Conservation (phyloP, 2,888 invertebrate genomes). For the Orchesellides sinensis region DNA sequence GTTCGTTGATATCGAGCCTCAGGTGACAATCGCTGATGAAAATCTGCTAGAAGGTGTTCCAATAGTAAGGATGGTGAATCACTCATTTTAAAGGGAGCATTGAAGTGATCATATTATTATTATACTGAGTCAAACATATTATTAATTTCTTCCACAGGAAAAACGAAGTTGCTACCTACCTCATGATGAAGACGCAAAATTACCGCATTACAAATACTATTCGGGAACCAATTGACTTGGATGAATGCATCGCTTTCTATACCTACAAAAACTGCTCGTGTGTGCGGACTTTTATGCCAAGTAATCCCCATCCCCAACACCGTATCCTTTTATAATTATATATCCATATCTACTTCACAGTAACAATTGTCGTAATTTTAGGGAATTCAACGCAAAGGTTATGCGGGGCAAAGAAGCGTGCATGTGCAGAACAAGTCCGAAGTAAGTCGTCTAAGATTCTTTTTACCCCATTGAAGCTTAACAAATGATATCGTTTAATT, state of each 20-base stretch:
- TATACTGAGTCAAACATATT: not conserved
- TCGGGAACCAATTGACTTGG: constrained; percentile 27
- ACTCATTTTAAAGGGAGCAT: too few species aligned
- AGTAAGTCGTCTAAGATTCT: constrained; percentile 10
- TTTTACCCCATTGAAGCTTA: too few species aligned
- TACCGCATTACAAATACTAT: constrained; percentile 24
- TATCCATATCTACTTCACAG: not conserved
- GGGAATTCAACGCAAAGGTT: constrained; percentile 13
- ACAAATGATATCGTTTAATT: too few species aligned
- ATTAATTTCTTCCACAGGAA: not conserved
- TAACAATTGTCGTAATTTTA: constrained; percentile 4
- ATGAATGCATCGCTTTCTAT: constrained; percentile 10
- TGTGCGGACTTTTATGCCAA: constrained; percentile 33
- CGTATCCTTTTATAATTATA: not conserved
- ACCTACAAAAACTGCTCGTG: constrained; percentile 6
- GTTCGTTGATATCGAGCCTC: constrained; percentile 37
- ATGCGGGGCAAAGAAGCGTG: constrained; percentile 3
- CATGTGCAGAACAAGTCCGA: constrained; percentile 13
- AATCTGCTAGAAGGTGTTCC: not conserved
- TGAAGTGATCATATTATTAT: not conserved
- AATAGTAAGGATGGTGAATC: not conserved
- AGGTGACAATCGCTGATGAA: not conserved
- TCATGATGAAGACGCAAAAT: not conserved
- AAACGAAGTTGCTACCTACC: constrained; percentile 25
- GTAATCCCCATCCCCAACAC: not conserved